Evolutionary conservation across 2,888 invertebrate genomes (phyloP), one percentile per base, ranked within the genome.

Genomic region (Clepsis dumicolana): DNA sequence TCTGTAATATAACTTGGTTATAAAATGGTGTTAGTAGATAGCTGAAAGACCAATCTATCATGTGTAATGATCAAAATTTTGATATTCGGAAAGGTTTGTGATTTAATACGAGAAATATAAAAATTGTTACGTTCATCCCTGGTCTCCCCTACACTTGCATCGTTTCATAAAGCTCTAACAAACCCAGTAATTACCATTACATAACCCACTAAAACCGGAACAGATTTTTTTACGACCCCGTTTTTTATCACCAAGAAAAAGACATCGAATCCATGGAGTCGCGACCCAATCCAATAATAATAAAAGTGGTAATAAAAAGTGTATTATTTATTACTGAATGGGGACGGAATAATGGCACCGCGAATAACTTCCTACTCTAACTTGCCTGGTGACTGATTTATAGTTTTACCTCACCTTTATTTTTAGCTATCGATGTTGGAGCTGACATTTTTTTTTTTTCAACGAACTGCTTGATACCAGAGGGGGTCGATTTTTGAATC

Each of bases 301-400:
- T 61, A 63, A 63, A 63, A 63, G 10, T n/a, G 52, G 48, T 29
- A 63, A 53, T 52, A 63, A 53, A 63, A 53, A 72, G 64, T 64
- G 62, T 72, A 72, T 72, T 70, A 72, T 72, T 70, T 72, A 72
- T 71, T 59, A 61, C 60, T 61, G 27, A 59, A 48, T 61, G 32
- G 29, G 29, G 48, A 14, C 1, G 60, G 48, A 59, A 24, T 59
- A 41, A 41, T 27, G 59, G 59, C 56, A 59, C 59, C 59, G 21
- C 60, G 29, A 61, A 44, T 27, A 27, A 53, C 25, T 38, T 41
- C 25, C 60, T 44, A 27, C 44, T 27, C 29, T 44, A 60, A 61
- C 44, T 61, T 61, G 18, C 48, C 24, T 41, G 59, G 14, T 61
- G 60, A 61, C 48, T 61, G 60, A 61, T 61, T 48, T 61, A 61